phyloP scores from a whole-genome alignment of 2,113 vertebrate species.

The Syngnathus typhle region DNA sequence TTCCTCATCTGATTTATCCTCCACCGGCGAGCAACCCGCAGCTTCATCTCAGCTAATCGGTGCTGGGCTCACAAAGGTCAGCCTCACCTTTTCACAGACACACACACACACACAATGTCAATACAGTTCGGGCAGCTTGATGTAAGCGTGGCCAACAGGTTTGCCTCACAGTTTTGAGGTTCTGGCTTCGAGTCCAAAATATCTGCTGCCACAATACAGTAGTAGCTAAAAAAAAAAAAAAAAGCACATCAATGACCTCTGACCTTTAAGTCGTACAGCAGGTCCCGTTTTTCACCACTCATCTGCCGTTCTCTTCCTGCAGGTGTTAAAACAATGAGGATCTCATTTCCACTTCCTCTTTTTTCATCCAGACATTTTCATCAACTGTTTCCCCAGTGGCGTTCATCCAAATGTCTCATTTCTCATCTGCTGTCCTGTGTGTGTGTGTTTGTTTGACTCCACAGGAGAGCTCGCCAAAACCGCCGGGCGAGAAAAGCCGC shows the following conservation, averaged over 20 bases:
- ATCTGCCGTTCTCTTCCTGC: conserved; percentile 60
- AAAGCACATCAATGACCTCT: neutral
- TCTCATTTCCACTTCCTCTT: conserved; percentile 57
- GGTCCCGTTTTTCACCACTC: neutral
- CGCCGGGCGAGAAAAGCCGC: conserved; percentile 82
- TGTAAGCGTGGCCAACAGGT: too few relatives aligned
- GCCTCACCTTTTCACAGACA: conserved; percentile 3
- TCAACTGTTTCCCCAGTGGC: conserved; percentile 20
- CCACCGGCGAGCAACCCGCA: conserved; percentile 52
- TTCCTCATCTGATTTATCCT: conserved; percentile 71
- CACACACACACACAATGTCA: neutral
- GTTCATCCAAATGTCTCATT: neutral
- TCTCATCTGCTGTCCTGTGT: neutral
- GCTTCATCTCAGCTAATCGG: conserved; percentile 57
- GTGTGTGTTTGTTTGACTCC: conserved; percentile 19
- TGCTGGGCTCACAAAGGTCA: conserved; percentile 77
- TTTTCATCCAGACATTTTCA: conserved; percentile 64
- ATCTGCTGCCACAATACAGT: neutral
- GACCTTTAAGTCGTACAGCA: neutral
- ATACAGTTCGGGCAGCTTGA: too few relatives aligned
- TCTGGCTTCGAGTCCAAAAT: too few relatives aligned
- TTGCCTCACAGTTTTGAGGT: too few relatives aligned
- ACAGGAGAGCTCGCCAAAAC: conserved; percentile 89
- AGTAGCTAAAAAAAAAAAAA: neutral
- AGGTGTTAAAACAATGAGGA: conserved; percentile 61